Percentiles rank a stretch among this genome's conserved stretches.
These are phyloP conservation scores for Meloidogyne floridensis DNA, from an alignment of 1,140 invertebrate genomes.

Conservation along the genomic window DNA sequence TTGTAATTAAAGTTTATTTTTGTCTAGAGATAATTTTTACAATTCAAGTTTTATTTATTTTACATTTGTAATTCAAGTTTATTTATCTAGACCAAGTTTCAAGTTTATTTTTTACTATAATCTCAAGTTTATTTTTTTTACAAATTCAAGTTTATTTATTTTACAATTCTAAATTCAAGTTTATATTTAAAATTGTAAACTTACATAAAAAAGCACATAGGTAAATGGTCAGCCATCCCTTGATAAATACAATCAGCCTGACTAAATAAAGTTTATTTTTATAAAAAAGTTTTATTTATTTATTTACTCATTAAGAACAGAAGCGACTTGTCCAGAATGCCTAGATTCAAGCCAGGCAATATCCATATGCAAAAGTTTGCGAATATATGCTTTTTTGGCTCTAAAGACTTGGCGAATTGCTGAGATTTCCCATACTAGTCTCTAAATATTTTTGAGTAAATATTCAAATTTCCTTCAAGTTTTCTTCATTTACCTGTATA, in stretches of 20 bases:
- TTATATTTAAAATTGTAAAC: conserved; percentile 18
- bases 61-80: too few relatives aligned
- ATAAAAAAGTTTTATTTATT: not conserved
- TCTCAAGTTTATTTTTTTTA: too few relatives aligned
- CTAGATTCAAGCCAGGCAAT: conserved; percentile 61
- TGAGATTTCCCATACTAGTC: conserved; percentile 58
- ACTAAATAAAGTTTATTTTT: conserved; percentile 33
- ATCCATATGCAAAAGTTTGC: conserved; percentile 62
- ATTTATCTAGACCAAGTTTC: too few relatives aligned
- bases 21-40: too few relatives aligned
- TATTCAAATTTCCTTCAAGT: conserved; percentile 19
- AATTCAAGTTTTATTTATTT: too few relatives aligned
- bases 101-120: not conserved
- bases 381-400: conserved; percentile 60
- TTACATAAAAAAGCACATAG: conserved; percentile 61
- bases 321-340: conserved; percentile 61
- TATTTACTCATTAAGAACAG: conserved; percentile 61
- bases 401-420: conserved; percentile 62
- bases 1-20: not conserved
- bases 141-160: too few relatives aligned
- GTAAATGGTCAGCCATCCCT: conserved; percentile 62
- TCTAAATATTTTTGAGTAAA: conserved; percentile 39
- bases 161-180: too few relatives aligned
- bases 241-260: conserved; percentile 63
- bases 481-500: conserved; percentile 45